Base-by-base conservation (phyloP, 1,140 invertebrate species). In the Tribolium castaneum region DNA sequence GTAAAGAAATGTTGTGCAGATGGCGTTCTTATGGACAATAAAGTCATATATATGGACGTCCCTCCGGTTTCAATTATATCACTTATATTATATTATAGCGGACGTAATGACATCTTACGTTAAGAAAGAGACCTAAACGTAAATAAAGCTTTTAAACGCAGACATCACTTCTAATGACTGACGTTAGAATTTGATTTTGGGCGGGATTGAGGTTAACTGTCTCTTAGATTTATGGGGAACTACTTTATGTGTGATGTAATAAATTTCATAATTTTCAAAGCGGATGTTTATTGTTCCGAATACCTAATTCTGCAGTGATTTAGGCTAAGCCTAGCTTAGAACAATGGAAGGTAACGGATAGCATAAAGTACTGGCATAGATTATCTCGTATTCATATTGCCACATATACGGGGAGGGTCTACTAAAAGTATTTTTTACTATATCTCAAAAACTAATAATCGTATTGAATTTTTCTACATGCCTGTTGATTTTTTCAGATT, bases 261-360 rank as follows among this genome's bases (percentile, higher is more conserved):
- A 66, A 66, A 66, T 66, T 66, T 35, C n/a, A 66, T 35, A 66
- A 66, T 66, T 66, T 66, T 30, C 59, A 66, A 45, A 35, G 30
- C 59, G 59, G 59, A 66, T 66, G 59, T 66, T 66, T 66, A 66
- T 66, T 66, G 59, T 66, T 66, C 59, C 30, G 35, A 66, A 66
- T 35, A 35, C 25, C 59, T 66, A 66, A 66, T 35, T 39, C 59
- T 66, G 12, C 30, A 30, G 59, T 66, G 59, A 66, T 34, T 66
- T 66, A 66, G 59, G 10, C 59, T 66, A 66, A 66, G 59, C 59
- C 34, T 66, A 9, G 59, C 25, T 13, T 34, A 66, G 30, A 66
- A 66, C 59, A 66, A 66, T 66, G 30, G 30, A 35, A 66, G 30
- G 30, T 66, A 66, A 66, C 59, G 25, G 25, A 34, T n/a, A 66